A percentile compares a stretch with the other conserved stretches of the same genome.
Conservation (phyloP, 1,140 invertebrate genomes). For the Campoletis sonorensis region DNA sequence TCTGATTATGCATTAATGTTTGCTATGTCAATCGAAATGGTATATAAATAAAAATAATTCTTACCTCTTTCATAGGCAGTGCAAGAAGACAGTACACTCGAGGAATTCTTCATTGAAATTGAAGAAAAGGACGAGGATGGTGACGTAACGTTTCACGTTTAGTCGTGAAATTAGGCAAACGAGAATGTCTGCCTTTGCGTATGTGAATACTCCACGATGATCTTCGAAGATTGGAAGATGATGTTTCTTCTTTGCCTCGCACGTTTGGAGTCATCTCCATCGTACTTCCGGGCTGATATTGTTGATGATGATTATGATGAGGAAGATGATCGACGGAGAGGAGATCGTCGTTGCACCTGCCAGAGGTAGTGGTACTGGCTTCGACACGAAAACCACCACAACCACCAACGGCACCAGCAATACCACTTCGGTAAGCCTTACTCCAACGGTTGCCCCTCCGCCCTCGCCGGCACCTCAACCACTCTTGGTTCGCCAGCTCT, state of each 20-base stretch:
- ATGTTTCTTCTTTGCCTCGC: slow-evolving; percentile 71
- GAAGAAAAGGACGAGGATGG: slow-evolving; percentile 39
- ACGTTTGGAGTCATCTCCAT: slow-evolving; percentile 55
- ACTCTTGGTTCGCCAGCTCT: slow-evolving; percentile 19
- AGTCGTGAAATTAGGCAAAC: slow-evolving; percentile 31
- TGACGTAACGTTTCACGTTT: slow-evolving; percentile 24
- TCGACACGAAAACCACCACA: neutral
- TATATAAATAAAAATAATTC: slow-evolving; percentile 32
- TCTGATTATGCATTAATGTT: neutral
- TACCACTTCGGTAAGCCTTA: slow-evolving; percentile 30
- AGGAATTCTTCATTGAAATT: slow-evolving; percentile 52
- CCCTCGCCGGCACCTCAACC: slow-evolving; percentile 45
- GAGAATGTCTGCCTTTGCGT: slow-evolving; percentile 72
- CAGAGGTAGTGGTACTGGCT: slow-evolving; percentile 21
- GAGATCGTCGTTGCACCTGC: slow-evolving; percentile 58
- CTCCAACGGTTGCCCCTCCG: slow-evolving; percentile 27
- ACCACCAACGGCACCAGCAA: slow-evolving; percentile 14
- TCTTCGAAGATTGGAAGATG: slow-evolving; percentile 73
- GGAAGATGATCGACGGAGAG: slow-evolving; percentile 18
- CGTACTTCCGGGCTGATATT: slow-evolving; percentile 39
- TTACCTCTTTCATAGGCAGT: slow-evolving; percentile 59
- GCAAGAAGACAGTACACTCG: slow-evolving; percentile 44
- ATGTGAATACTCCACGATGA: slow-evolving; percentile 74
- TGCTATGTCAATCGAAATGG: neutral
- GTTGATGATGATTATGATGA: neutral